Evolutionary conservation across 2,797 vertebrate genomes (phyloP).

Genomic region (Tokudaia tokunoshimensis): DNA sequence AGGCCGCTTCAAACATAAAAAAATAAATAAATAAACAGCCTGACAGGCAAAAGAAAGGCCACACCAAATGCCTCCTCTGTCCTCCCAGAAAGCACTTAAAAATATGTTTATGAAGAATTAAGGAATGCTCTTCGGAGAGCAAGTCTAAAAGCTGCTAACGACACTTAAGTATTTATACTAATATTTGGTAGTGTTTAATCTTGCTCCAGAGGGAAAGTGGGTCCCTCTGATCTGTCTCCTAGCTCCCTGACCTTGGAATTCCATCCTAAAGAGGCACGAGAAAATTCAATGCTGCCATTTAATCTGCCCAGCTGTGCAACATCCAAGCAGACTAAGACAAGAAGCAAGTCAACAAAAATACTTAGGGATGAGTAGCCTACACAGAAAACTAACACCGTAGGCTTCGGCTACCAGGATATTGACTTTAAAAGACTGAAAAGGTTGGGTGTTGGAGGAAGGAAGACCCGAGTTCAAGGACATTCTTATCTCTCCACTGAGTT

Average conservation of each 20-base stretch:
- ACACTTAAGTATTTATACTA: background rate
- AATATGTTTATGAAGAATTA: too few species aligned
- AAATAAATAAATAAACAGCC: background rate
- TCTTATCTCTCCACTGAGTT: background rate
- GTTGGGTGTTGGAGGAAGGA: background rate
- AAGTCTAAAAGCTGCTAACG: background rate
- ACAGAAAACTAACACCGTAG: background rate
- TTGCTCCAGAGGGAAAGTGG: background rate
- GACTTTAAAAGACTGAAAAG: background rate
- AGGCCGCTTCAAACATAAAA: background rate
- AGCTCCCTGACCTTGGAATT: background rate
- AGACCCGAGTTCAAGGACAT: background rate
- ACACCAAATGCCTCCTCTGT: background rate
- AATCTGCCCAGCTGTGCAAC: too few species aligned
- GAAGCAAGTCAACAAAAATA: background rate
- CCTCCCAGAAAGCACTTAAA: background rate
- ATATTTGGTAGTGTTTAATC: background rate
- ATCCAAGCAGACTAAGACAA: background rate
- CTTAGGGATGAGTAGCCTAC: background rate
- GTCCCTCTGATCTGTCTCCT: background rate
- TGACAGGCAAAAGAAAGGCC: background rate
- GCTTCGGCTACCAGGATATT: background rate
- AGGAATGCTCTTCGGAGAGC: background rate
- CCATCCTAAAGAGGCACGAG: background rate
- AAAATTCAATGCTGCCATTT: background rate